These are phyloP conservation scores for Psophia crepitans DNA, from an alignment of 2,113 vertebrate genomes.

Conservation along the genomic window DNA sequence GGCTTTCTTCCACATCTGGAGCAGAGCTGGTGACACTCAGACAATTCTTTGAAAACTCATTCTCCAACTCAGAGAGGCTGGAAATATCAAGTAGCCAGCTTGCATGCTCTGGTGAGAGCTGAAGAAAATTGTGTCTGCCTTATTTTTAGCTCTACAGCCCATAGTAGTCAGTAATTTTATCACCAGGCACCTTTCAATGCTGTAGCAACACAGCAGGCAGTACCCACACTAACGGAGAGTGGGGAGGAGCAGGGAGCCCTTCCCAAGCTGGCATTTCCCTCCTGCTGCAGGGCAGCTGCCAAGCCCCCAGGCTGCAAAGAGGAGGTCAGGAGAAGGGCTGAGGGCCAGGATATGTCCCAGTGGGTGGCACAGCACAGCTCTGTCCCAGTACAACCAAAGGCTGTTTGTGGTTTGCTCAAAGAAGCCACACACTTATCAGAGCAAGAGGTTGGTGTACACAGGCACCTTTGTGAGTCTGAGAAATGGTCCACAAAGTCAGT, in stretches of 20 bases:
- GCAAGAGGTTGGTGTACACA: background rate
- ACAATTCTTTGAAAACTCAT: background rate
- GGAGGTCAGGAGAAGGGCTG: background rate
- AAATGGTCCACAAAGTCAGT: background rate
- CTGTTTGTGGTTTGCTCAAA: background rate
- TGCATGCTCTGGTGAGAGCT: background rate
- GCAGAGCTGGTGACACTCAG: accelerated
- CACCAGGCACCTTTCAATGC: background rate
- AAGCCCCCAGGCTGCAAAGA: background rate
- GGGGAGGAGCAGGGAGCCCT: background rate
- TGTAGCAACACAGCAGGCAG: background rate
- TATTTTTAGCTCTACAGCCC: background rate
- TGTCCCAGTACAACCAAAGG: background rate
- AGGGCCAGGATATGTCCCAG: background rate
- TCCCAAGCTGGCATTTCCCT: background rate
- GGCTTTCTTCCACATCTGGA: background rate
- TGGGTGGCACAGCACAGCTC: background rate
- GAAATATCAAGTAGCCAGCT: background rate
- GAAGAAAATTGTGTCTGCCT: background rate
- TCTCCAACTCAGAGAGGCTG: background rate
- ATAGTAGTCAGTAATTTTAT: background rate
- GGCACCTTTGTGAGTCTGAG: background rate
- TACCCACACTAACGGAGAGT: background rate
- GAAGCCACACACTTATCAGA: background rate
- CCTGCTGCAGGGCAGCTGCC: background rate